A percentile compares a stretch with the other conserved stretches of the same genome.
Evolutionary conservation across 2,797 vertebrate species (phyloP).

Genomic region (Oreochromis grahami): DNA sequence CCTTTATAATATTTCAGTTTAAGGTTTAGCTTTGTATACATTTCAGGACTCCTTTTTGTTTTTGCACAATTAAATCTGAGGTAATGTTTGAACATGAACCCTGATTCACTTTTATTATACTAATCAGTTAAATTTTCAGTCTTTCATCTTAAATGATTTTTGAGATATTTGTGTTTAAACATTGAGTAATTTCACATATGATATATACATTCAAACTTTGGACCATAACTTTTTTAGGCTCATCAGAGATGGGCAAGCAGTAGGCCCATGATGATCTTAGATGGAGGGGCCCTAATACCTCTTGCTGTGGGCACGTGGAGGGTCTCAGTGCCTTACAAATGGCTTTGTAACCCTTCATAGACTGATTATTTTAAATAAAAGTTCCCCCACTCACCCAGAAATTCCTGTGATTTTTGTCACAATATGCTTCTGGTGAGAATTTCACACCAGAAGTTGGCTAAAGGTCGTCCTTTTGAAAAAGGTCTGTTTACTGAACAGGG

Average conservation of each 20-base stretch:
- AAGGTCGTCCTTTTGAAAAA: neutral
- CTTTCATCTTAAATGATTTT: neutral
- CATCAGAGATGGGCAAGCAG: neutral
- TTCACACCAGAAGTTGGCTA: neutral
- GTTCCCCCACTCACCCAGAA: fast-evolving
- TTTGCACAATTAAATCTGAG: neutral
- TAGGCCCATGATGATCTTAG: neutral
- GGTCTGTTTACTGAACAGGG: neutral
- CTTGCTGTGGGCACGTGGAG: neutral
- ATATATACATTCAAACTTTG: neutral
- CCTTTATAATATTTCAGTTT: neutral
- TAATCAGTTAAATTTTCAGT: neutral
- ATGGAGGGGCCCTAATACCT: neutral
- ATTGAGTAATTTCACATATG: neutral
- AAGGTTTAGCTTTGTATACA: neutral
- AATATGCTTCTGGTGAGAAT: neutral
- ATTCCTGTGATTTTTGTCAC: neutral
- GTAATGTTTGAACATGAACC: neutral
- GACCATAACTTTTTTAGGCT: neutral
- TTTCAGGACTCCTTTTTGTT: neutral
- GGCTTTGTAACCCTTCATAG: neutral
- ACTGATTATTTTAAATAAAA: neutral
- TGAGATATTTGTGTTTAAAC: neutral
- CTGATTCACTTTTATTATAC: neutral
- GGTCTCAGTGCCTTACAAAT: neutral